Percentiles rank a stretch among this genome's conserved stretches.
phyloP scores from a whole-genome alignment of 2,113 vertebrate species.

The Hippopotamus amphibius region DNA sequence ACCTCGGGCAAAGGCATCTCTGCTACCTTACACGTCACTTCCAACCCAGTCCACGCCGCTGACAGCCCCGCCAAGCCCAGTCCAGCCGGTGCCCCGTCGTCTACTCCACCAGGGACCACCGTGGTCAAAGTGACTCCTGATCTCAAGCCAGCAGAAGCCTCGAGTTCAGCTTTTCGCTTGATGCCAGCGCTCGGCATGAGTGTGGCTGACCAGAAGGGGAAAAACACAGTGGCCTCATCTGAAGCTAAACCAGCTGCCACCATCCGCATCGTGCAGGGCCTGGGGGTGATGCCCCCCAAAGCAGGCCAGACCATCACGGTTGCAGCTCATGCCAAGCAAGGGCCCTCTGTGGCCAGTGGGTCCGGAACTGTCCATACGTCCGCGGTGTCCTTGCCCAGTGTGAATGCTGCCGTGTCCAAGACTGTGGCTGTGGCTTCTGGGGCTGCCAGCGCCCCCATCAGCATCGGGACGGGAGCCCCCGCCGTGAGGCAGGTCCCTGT shows the following conservation, averaged over 20 bases:
- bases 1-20: constrained; percentile 93
- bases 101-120: constrained; percentile 86
- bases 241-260: constrained; percentile 94
- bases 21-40: constrained; percentile 94
- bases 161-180: constrained; percentile 92
- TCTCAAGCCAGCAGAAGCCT: constrained; percentile 89
- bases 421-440: constrained; percentile 90
- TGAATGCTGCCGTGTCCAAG: constrained; percentile 90
- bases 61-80: constrained; percentile 87
- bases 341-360: constrained; percentile 81
- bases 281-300: constrained; percentile 96
- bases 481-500: constrained; percentile 95
- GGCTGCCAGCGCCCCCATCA: constrained; percentile 89
- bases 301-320: constrained; percentile 93
- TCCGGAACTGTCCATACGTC: constrained; percentile 88
- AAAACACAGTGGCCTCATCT: constrained; percentile 88
- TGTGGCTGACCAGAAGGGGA: constrained; percentile 94
- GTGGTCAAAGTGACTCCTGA: constrained; percentile 93
- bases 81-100: constrained; percentile 81
- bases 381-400: constrained; percentile 90
- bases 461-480: constrained; percentile 90
- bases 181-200: constrained; percentile 96
- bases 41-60: constrained; percentile 88
- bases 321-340: constrained; percentile 90
- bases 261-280: constrained; percentile 96